Evolutionary conservation across 2,888 invertebrate species (phyloP).

Genomic region (Ischnus inquisitorius): DNA sequence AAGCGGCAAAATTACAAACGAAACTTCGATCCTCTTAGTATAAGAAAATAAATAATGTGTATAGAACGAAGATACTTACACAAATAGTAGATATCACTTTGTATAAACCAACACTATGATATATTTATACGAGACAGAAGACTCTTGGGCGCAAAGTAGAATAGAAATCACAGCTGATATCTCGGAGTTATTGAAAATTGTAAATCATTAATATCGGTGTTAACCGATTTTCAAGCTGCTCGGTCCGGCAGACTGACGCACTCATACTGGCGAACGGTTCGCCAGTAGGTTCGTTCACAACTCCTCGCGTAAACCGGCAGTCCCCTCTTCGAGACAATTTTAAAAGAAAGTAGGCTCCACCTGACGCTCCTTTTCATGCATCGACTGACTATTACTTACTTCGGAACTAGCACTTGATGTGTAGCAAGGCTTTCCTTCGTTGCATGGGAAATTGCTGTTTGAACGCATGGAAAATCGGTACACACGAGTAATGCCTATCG

Average conservation of each 20-base stretch:
- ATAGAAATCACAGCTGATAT: conserved; percentile 26
- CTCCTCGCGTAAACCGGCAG: conserved; percentile 63
- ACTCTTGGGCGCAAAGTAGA: not conserved
- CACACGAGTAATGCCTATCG: conserved; percentile 24
- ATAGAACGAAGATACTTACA: conserved; percentile 31
- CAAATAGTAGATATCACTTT: conserved; percentile 24
- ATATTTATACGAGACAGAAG: not conserved
- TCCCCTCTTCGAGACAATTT: conserved; percentile 62
- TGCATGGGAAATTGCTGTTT: conserved; percentile 58
- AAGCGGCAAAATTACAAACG: conserved; percentile 13
- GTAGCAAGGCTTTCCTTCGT: conserved; percentile 59
- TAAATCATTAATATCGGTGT: conserved; percentile 30
- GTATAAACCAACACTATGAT: conserved; percentile 40
- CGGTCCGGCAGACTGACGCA: conserved; percentile 62
- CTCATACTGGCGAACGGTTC: conserved; percentile 62
- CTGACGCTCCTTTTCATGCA: conserved; percentile 69
- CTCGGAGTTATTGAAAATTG: not conserved
- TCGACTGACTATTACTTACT: conserved; percentile 59
- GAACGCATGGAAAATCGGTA: conserved; percentile 48
- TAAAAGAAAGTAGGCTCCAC: conserved; percentile 70
- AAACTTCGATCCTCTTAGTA: not conserved
- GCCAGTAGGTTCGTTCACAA: conserved; percentile 56
- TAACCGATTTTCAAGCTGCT: conserved; percentile 54
- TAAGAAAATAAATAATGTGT: not conserved
- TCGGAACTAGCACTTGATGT: conserved; percentile 47